phyloP scores from a whole-genome alignment of 2,888 invertebrate genomes.

The Acholoe squamosa region DNA sequence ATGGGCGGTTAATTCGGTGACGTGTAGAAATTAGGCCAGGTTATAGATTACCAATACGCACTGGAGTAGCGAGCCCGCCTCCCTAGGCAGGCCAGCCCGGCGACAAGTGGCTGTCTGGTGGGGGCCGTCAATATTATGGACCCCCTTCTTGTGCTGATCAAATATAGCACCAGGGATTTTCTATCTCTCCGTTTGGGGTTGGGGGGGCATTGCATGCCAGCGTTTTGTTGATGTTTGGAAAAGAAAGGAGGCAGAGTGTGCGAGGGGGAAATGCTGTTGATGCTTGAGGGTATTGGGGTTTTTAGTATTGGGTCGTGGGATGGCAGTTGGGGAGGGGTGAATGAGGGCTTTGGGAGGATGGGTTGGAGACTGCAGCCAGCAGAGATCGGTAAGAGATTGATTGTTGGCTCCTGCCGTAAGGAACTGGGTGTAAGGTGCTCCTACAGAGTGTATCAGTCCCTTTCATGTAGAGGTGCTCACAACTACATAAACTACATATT shows the following conservation, averaged over 20 bases:
- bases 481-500: background rate
- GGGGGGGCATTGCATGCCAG: background rate
- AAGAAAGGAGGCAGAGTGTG: background rate
- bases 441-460: background rate
- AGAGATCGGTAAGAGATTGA: conserved; percentile 16
- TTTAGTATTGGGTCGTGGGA: background rate
- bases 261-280: background rate
- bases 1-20: conserved; percentile 36
- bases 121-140: conserved; percentile 36
- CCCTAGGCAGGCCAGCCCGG: background rate
- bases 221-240: conserved; percentile 38
- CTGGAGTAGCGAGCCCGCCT: background rate
- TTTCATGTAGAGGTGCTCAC: background rate
- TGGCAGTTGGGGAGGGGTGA: background rate
- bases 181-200: background rate
- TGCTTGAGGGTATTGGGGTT: conserved; percentile 22
- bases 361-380: background rate
- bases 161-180: conserved; percentile 48
- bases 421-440: background rate
- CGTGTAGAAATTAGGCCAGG: conserved; percentile 55
- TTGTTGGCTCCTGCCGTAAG: background rate
- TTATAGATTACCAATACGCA: conserved; percentile 54
- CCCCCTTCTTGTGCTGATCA: conserved; percentile 26
- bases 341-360: background rate
- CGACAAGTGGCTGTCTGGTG: conserved; percentile 43